Conservation (phyloP, 2,113 vertebrate species). For the cat (Felis catus) region F.catus_Fca126_mat1.0 CM031420.1:31079001-31079500, state of each 20-base stretch:
- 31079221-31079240: not conserved
- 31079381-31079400: not conserved
- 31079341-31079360: not conserved
- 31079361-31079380: not conserved
- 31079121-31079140: not conserved
- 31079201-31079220: not conserved
- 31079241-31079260: not conserved
- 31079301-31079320: not conserved
- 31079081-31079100: not conserved
- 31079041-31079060: too few relatives aligned
- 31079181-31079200: not conserved
- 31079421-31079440: not conserved
- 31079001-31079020: not conserved
- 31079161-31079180: not conserved
- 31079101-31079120: not conserved
- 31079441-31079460: accelerated
- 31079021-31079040: not conserved
- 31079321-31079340: too few relatives aligned
- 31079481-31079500: not conserved
- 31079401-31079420: not conserved
- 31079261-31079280: accelerated
- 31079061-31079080: not conserved
- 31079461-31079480: not conserved
- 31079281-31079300: not conserved
- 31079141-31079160: not conserved